Base-by-base conservation (phyloP, 2,797 vertebrate genomes). In the Discoglossus pictus region DNA sequence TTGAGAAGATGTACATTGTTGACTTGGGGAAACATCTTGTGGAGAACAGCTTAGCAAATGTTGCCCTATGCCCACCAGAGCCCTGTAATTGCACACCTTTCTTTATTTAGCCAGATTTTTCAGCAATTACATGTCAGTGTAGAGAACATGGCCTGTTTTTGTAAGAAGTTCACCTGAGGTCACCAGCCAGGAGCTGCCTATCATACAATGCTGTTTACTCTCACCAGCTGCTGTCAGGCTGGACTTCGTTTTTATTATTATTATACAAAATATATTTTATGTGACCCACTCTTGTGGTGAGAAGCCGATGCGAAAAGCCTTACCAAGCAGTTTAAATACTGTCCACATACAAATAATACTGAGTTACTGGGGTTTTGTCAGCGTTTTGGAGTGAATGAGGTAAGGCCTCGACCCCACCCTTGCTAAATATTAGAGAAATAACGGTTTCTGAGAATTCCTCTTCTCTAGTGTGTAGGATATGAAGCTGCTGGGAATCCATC, bases 401-500 rank as follows among this genome's bases (percentile, higher is more conserved):
- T n/a, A n/a, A n/a, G n/a, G n/a, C n/a, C n/a, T n/a, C n/a, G n/a
- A n/a, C n/a, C n/a, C n/a, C n/a, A n/a, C n/a, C n/a, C n/a, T n/a
- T n/a, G n/a, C n/a, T n/a, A n/a, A n/a, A n/a, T n/a, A n/a, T n/a
- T n/a, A n/a, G n/a, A n/a, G n/a, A n/a, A n/a, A n/a, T n/a, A n/a
- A n/a, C 4, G n/a, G 27, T 24, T n/a, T 12, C 15, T 51, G 21
- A 27, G 13, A 31, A 31, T 18, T 12, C 34, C 25, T 4, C 27
- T n/a, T 8, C 8, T 8, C 27, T 31, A 8, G 27, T 20, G 42
- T 15, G 4, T 53, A 65, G 11, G 9, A 40, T 38, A 46, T 77
- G 66, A 68, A 65, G 65, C 59, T 24, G 75, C 44, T 61, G n/a
- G n/a, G n/a, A 67, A 43, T 76, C 68, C 71, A 31, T 58, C 40